A percentile compares a stretch with the other conserved stretches of the same genome.
Conservation (phyloP, 1,140 invertebrate genomes). For the Diabrotica virgifera region DNA sequence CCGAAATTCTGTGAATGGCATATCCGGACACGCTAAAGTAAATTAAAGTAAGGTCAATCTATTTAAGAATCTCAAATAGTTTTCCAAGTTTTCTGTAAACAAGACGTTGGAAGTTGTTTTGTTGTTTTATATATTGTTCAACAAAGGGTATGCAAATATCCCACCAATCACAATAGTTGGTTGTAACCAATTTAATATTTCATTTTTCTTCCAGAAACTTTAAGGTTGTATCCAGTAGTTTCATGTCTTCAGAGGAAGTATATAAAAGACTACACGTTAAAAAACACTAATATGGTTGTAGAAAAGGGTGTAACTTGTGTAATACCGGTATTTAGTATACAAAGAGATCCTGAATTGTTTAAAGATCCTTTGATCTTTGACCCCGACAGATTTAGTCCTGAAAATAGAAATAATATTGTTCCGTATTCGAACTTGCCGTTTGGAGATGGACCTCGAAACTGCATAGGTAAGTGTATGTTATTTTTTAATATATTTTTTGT, state of each 20-base stretch:
- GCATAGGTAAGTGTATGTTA: constrained; percentile 51
- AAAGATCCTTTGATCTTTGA: constrained; percentile 60
- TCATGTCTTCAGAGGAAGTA: constrained; percentile 48
- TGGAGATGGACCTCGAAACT: constrained; percentile 59
- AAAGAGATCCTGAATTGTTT: constrained; percentile 58
- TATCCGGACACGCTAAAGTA: too few species aligned
- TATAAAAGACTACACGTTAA: constrained; percentile 51
- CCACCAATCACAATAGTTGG: too few species aligned
- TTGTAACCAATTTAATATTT: too few species aligned
- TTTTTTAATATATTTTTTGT: not conserved
- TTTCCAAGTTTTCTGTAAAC: too few species aligned
- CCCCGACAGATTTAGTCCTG: constrained; percentile 58
- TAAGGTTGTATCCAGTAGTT: constrained; percentile 36
- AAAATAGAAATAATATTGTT: constrained; percentile 43
- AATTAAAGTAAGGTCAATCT: too few species aligned
- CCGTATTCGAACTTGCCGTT: constrained; percentile 56
- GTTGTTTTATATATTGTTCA: too few species aligned
- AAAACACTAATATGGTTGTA: constrained; percentile 56
- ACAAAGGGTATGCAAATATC: too few species aligned
- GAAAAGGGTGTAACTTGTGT: constrained; percentile 59
- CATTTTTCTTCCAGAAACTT: constrained; percentile 29
- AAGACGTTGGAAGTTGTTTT: too few species aligned
- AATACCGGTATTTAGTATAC: constrained; percentile 61
- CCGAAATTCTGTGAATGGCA: too few species aligned
- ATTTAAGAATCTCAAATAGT: too few species aligned